Percentiles rank a stretch among this genome's conserved stretches.
These are phyloP conservation scores for Tineola bisselliella DNA, from an alignment of 2,888 invertebrate species.

Conservation along the genomic window DNA sequence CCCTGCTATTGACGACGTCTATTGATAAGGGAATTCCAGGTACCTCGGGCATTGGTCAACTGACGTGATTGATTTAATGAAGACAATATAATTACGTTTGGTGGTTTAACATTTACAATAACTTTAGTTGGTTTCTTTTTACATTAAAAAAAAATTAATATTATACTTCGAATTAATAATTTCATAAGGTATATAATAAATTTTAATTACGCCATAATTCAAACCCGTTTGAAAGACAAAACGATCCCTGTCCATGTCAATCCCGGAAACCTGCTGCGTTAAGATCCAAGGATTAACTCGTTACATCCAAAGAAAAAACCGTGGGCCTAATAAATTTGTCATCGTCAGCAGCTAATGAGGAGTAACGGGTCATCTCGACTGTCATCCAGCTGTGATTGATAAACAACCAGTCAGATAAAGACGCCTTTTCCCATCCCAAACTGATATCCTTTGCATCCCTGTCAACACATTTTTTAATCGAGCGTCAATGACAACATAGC, in stretches of 20 bases:
- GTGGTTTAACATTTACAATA: not conserved
- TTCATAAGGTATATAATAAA: not conserved
- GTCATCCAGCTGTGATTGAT: slow-evolving; percentile 15
- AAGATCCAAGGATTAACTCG: slow-evolving; percentile 16
- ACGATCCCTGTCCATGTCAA: not conserved
- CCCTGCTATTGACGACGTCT: slow-evolving; percentile 8
- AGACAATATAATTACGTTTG: not conserved
- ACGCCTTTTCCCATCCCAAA: slow-evolving; percentile 8
- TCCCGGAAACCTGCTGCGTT: slow-evolving; percentile 11
- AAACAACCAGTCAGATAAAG: slow-evolving; percentile 15
- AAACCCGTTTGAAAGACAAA: slow-evolving; percentile 1
- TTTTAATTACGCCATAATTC: not conserved
- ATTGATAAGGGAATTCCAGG: slow-evolving; percentile 11
- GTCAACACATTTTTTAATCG: slow-evolving; percentile 30
- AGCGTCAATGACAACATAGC: slow-evolving; percentile 3
- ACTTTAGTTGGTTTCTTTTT: too few relatives aligned
- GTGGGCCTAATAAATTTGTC: slow-evolving; percentile 30
- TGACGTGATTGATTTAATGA: slow-evolving; percentile 10
- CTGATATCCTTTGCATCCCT: slow-evolving; percentile 28
- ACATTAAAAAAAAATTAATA: too few relatives aligned
- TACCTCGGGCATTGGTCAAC: slow-evolving; percentile 1
- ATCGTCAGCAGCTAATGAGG: slow-evolving; percentile 21
- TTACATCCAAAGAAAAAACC: slow-evolving; percentile 17
- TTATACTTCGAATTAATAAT: too few relatives aligned
- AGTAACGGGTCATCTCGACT: slow-evolving; percentile 11